phyloP scores from a whole-genome alignment of 2,888 invertebrate genomes.

The Drosophila fulvimacula region DNA sequence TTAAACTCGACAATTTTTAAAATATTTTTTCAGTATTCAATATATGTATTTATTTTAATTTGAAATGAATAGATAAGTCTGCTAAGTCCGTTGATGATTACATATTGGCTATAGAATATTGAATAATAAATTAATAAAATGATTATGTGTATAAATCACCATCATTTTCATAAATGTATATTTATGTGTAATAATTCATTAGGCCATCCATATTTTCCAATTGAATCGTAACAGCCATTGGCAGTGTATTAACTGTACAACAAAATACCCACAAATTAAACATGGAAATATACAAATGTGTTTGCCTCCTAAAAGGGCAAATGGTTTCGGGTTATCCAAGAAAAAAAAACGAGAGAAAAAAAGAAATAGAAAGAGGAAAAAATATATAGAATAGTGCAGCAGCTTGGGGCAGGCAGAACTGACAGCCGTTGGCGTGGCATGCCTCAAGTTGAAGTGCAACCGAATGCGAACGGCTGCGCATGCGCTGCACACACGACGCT shows the following conservation, averaged over 20 bases:
- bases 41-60: too few species aligned
- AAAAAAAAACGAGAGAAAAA: background rate
- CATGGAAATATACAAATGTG: slow-evolving; percentile 51
- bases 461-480: slow-evolving; percentile 68
- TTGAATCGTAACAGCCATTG: background rate
- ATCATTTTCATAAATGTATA: background rate
- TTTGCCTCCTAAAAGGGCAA: slow-evolving; percentile 49
- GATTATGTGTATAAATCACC: background rate
- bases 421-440: slow-evolving; percentile 59
- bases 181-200: background rate
- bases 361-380: slow-evolving; percentile 13
- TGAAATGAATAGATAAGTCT: too few species aligned
- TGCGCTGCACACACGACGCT: slow-evolving; percentile 66
- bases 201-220: background rate
- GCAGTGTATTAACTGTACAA: slow-evolving; percentile 28
- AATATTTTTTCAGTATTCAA: too few species aligned
- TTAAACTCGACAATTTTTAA: too few species aligned
- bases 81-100: too few species aligned
- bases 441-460: slow-evolving; percentile 76
- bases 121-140: background rate
- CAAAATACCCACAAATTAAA: slow-evolving; percentile 47
- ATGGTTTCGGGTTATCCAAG: slow-evolving; percentile 34
- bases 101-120: background rate
- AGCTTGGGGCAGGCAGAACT: slow-evolving; percentile 29
- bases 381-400: slow-evolving; percentile 40